Conservation (phyloP, 2,888 invertebrate species). For the Drosophila colorata region DNA sequence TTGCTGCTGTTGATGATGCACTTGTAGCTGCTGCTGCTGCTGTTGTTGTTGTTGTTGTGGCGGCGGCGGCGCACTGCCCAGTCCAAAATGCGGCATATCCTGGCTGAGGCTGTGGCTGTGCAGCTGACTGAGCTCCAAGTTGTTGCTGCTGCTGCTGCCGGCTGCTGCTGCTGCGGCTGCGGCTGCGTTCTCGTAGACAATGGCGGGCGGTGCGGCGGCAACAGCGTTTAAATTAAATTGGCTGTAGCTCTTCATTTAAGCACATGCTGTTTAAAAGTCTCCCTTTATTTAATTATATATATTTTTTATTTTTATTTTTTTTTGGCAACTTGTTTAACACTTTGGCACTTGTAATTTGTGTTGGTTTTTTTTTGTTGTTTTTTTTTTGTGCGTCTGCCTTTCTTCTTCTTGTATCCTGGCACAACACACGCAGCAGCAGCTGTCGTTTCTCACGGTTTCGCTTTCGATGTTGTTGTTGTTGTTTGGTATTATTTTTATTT, state of each 20-base stretch:
- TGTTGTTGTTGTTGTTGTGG: conserved; percentile 53
- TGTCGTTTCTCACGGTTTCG: conserved; percentile 80
- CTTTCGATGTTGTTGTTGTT: conserved; percentile 65
- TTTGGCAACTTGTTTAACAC: conserved; percentile 74
- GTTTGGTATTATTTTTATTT: conserved; percentile 35
- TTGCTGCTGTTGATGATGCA: conserved; percentile 66
- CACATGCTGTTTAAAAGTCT: conserved; percentile 63
- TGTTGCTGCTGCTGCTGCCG: conserved; percentile 47
- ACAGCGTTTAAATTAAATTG: conserved; percentile 77
- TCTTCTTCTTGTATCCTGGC: conserved; percentile 43
- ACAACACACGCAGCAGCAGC: conserved; percentile 71
- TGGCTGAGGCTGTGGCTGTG: conserved; percentile 66
- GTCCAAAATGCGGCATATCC: conserved; percentile 85
- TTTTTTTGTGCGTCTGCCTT: conserved; percentile 23
- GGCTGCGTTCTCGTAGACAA: conserved; percentile 73
- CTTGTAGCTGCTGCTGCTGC: conserved; percentile 63
- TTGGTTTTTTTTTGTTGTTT: conserved; percentile 43
- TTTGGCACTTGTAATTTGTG: conserved; percentile 63
- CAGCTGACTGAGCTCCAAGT: conserved; percentile 61
- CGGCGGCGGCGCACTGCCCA: conserved; percentile 85
- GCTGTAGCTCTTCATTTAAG: conserved; percentile 82
- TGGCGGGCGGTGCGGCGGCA: conserved; percentile 68
- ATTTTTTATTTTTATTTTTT: conserved; percentile 6
- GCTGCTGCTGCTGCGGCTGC: conserved; percentile 56
- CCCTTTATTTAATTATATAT: conserved; percentile 1